phyloP scores from a whole-genome alignment of 2,113 vertebrate species.

The Ptilorrhoa leucosticta region DNA sequence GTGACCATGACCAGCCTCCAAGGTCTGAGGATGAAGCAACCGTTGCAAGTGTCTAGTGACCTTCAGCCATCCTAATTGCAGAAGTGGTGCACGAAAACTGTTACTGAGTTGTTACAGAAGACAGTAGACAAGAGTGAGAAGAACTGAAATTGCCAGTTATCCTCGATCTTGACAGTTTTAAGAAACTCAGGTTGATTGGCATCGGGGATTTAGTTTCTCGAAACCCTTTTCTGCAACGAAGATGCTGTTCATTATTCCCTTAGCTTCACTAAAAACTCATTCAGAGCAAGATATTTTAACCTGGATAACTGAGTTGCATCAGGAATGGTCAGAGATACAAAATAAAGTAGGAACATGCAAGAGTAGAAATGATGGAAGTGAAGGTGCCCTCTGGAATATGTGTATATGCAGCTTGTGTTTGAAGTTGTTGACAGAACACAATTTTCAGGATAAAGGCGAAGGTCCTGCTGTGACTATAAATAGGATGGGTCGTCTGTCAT shows the following conservation, averaged over 20 bases:
- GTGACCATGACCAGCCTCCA: background rate
- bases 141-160: background rate
- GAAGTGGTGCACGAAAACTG: background rate
- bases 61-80: background rate
- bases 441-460: background rate
- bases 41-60: background rate
- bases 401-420: background rate
- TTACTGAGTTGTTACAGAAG: background rate
- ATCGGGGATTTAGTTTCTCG: background rate
- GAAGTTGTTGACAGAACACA: background rate
- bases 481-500: background rate
- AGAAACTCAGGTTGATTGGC: background rate
- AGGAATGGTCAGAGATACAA: background rate
- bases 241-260: background rate
- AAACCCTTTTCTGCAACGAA: background rate
- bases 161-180: background rate
- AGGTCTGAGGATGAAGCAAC: background rate
- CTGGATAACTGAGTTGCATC: background rate
- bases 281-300: background rate
- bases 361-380: background rate
- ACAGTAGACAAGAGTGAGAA: background rate
- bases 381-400: background rate
- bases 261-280: background rate
- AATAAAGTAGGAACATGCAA: background rate
- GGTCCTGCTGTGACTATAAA: background rate